Evolutionary conservation across 2,888 invertebrate species (phyloP).

Genomic region (Bhutanitis thaidina): DNA sequence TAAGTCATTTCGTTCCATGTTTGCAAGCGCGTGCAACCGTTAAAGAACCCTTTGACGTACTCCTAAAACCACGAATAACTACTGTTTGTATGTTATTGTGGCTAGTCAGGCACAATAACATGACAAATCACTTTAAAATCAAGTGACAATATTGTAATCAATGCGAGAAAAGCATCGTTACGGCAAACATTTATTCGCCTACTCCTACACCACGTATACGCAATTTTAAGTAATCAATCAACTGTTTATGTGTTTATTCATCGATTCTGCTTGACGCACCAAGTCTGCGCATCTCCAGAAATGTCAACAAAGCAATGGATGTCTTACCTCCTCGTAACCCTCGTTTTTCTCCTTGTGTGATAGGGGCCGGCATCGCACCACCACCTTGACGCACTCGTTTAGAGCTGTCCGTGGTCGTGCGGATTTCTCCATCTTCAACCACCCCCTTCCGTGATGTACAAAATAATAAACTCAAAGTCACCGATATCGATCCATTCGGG

Average conservation of each 20-base stretch:
- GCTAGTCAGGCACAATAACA: too few species aligned
- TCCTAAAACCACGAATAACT: neutral
- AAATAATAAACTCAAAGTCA: constrained; percentile 58
- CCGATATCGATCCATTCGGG: constrained; percentile 75
- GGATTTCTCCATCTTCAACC: constrained; percentile 69
- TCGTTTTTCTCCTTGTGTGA: constrained; percentile 90
- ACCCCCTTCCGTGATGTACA: constrained; percentile 47
- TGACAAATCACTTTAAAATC: neutral
- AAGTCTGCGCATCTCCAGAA: constrained; percentile 45
- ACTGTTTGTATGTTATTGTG: too few species aligned
- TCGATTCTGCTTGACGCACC: constrained; percentile 42
- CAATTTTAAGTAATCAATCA: neutral
- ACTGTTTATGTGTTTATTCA: constrained; percentile 23
- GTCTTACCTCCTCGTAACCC: constrained; percentile 82
- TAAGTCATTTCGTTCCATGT: neutral
- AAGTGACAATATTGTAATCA: too few species aligned
- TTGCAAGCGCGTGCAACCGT: neutral
- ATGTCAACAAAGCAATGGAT: constrained; percentile 35
- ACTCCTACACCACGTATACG: too few species aligned
- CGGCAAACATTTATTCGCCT: too few species aligned
- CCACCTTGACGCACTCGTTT: constrained; percentile 96
- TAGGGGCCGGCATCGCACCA: constrained; percentile 97
- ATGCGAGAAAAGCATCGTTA: too few species aligned
- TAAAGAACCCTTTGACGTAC: neutral
- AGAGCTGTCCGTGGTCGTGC: constrained; percentile 74